Conservation (phyloP, 2,888 invertebrate species). For the Drosophila paracracens region DNA sequence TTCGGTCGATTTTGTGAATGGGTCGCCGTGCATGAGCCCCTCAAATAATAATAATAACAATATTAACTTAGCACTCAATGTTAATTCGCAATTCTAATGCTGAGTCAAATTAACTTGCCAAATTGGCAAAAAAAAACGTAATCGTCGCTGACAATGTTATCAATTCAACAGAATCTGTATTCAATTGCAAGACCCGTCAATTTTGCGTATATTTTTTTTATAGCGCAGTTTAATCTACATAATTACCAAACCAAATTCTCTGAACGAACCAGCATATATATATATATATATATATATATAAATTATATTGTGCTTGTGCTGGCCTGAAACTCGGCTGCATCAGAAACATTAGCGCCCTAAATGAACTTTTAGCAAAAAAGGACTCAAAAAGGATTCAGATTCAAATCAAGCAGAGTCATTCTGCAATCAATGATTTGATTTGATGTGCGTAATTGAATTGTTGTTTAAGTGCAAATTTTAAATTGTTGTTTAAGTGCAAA, state of each 20-base stretch:
- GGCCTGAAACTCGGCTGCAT: no score
- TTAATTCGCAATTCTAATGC: background rate
- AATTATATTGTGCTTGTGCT: background rate
- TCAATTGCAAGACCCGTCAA: background rate
- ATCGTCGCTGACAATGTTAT: background rate
- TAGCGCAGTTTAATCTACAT: background rate
- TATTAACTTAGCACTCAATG: background rate
- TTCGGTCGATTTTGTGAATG: background rate
- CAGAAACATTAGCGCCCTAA: background rate
- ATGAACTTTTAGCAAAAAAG: background rate
- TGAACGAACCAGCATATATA: background rate
- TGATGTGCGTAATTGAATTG: background rate
- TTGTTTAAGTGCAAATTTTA: background rate
- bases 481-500: background rate
- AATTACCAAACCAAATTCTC: background rate
- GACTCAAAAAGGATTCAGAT: background rate
- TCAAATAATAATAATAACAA: background rate
- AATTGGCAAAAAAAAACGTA: background rate
- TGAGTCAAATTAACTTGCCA: background rate
- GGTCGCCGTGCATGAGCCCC: background rate
- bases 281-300: background rate
- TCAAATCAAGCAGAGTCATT: background rate
- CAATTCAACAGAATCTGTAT: background rate
- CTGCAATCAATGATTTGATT: background rate
- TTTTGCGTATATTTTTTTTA: background rate